These are phyloP conservation scores for Samia ricini DNA, from an alignment of 1,140 invertebrate species.

Conservation along the genomic window DNA sequence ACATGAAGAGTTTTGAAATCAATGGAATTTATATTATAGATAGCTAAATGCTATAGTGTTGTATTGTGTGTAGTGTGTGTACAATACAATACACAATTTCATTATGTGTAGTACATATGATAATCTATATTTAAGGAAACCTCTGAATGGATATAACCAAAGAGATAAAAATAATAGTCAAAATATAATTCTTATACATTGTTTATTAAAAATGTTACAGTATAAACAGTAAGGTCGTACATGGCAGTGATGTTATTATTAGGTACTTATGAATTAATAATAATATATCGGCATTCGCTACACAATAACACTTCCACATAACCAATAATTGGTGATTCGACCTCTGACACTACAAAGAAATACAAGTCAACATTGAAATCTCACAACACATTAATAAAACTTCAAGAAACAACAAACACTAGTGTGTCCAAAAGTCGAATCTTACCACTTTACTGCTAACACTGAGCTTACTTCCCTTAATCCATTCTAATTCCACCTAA, in stretches of 20 bases:
- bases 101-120: too few relatives aligned
- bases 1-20: too few relatives aligned
- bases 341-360: slow-evolving; percentile 37
- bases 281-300: slow-evolving; percentile 57
- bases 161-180: neutral
- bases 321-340: slow-evolving; percentile 9
- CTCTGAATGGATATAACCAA: too few relatives aligned
- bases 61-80: too few relatives aligned
- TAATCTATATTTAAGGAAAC: too few relatives aligned
- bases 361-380: slow-evolving; percentile 62
- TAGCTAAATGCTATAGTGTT: too few relatives aligned
- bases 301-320: slow-evolving; percentile 41
- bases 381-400: slow-evolving; percentile 67
- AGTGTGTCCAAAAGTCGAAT: slow-evolving; percentile 41
- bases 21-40: too few relatives aligned
- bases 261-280: slow-evolving; percentile 46
- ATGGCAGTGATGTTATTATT: slow-evolving; percentile 74
- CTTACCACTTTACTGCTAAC: slow-evolving; percentile 46
- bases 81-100: too few relatives aligned
- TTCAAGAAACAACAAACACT: slow-evolving; percentile 65
- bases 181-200: slow-evolving; percentile 41
- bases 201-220: slow-evolving; percentile 74
- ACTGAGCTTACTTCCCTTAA: slow-evolving; percentile 44
- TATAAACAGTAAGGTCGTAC: slow-evolving; percentile 77
- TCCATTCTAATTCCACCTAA: slow-evolving; percentile 50